These are phyloP conservation scores for Gymnoscelis rufifasciata DNA, from an alignment of 2,888 invertebrate genomes.

Conservation along the genomic window DNA sequence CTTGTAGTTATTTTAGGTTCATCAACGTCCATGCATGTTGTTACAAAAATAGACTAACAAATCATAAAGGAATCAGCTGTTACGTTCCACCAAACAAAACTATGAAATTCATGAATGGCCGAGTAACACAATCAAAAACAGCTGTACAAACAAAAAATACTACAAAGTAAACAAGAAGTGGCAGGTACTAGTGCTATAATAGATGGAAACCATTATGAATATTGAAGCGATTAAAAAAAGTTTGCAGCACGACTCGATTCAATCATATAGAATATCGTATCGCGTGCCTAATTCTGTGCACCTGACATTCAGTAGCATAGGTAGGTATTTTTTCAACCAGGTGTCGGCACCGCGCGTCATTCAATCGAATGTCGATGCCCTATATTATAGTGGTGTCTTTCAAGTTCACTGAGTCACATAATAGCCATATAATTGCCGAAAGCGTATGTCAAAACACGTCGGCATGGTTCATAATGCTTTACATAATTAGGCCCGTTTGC, in stretches of 20 bases:
- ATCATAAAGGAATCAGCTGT: neutral
- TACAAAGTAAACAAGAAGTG: conserved; percentile 17
- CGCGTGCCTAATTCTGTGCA: conserved; percentile 58
- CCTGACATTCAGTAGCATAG: conserved; percentile 51
- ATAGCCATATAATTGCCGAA: conserved; percentile 71
- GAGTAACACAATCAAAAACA: conserved; percentile 13
- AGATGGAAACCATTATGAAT: conserved; percentile 27
- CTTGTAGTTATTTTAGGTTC: no score
- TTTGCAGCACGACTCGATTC: conserved; percentile 30
- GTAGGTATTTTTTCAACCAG: conserved; percentile 62
- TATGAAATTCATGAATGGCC: conserved; percentile 21
- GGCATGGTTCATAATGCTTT: conserved; percentile 63
- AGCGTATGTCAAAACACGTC: conserved; percentile 72
- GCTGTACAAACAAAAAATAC: conserved; percentile 24
- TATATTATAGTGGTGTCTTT: conserved; percentile 69
- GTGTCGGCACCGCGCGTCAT: conserved; percentile 49
- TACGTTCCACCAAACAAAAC: neutral
- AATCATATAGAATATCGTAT: conserved; percentile 42
- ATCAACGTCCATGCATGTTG: no score
- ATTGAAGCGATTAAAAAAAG: conserved; percentile 32
- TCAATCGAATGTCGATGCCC: conserved; percentile 62
- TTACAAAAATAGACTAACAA: neutral
- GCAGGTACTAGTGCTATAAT: conserved; percentile 12
- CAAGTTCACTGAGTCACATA: conserved; percentile 75
- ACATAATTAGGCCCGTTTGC: conserved; percentile 75